Evolutionary conservation across 2,113 vertebrate species (phyloP).

Genomic region (Vulpes vulpes): DNA sequence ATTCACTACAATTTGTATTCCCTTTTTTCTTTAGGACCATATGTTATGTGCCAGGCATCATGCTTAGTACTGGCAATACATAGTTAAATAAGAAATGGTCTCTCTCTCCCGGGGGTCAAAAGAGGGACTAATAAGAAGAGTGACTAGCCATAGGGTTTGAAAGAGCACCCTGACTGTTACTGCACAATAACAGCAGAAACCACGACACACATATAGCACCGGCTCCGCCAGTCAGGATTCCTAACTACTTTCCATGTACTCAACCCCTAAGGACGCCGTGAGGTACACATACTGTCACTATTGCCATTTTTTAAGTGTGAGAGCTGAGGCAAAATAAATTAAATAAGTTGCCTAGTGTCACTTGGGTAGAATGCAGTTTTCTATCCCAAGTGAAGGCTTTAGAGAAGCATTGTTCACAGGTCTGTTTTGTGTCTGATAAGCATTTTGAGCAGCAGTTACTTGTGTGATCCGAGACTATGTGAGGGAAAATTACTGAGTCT

Average conservation of each 20-base stretch:
- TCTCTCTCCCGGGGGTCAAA: not conserved
- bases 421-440: not conserved
- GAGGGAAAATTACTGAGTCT: conserved; percentile 29
- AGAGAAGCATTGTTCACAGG: not conserved
- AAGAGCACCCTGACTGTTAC: not conserved
- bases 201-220: not conserved
- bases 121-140: not conserved
- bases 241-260: not conserved
- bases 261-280: not conserved
- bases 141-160: not conserved
- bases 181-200: not conserved
- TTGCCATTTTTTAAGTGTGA: not conserved
- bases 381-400: not conserved
- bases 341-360: not conserved
- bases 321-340: not conserved
- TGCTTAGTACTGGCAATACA: not conserved
- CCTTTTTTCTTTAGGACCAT: not conserved
- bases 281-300: not conserved
- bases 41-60: not conserved
- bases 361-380: not conserved
- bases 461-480: not conserved
- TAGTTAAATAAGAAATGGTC: not conserved
- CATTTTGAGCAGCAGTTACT: not conserved
- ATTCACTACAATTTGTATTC: conserved; percentile 3
- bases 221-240: not conserved